Conservation (phyloP, 2,888 invertebrate genomes). For the Nomada fabriciana region DNA sequence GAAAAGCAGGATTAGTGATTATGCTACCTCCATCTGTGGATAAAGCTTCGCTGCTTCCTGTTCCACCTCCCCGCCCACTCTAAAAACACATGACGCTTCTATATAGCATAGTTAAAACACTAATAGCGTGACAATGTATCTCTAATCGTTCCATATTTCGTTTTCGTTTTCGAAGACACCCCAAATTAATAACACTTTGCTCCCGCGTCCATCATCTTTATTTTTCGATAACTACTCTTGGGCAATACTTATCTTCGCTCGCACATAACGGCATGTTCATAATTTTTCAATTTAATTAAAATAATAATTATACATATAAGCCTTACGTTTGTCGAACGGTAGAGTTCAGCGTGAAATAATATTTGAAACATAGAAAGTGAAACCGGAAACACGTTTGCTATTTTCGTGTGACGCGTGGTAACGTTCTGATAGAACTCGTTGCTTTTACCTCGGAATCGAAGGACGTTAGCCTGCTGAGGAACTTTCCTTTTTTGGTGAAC, state of each 20-base stretch:
- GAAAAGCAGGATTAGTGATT: slow-evolving; percentile 91
- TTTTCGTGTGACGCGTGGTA: slow-evolving; percentile 11
- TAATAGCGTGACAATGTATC: slow-evolving; percentile 13
- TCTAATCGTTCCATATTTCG: not conserved
- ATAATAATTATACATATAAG: not conserved
- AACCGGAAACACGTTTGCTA: slow-evolving; percentile 11
- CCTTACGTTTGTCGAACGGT: slow-evolving; percentile 7
- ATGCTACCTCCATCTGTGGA: slow-evolving; percentile 91
- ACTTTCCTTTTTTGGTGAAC: slow-evolving; percentile 95
- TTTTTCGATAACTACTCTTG: slow-evolving; percentile 15
- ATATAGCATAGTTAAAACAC: slow-evolving; percentile 35
- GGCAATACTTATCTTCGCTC: slow-evolving; percentile 40
- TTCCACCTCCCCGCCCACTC: slow-evolving; percentile 79
- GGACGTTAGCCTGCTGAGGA: slow-evolving; percentile 94
- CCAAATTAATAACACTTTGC: not conserved
- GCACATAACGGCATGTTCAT: not conserved
- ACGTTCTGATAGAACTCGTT: slow-evolving; percentile 3
- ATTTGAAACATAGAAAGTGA: slow-evolving; percentile 15
- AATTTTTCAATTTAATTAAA: too few species aligned
- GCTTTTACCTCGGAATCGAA: slow-evolving; percentile 94
- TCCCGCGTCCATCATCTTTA: not conserved
- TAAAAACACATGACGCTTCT: slow-evolving; percentile 67
- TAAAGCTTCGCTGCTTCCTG: slow-evolving; percentile 81
- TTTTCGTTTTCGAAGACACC: not conserved
- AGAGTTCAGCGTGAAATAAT: slow-evolving; percentile 18